Base-by-base conservation (phyloP, 1,140 invertebrate genomes). In the Cotesia chilonis region DNA sequence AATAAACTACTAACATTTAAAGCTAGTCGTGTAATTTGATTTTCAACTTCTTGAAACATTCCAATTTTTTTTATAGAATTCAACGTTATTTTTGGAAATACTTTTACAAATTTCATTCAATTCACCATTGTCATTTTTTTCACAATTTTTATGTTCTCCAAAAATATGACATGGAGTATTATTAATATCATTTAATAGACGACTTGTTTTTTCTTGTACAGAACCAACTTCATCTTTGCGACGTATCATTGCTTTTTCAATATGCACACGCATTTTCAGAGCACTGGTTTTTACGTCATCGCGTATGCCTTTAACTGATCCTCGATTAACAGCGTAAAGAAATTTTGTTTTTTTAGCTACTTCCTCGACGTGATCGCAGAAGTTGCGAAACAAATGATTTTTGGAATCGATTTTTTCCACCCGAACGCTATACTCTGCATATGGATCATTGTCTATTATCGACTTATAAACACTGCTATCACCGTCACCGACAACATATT, bases 401-500 rank as follows among this genome's bases (percentile, higher is more conserved):
- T 64, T 67, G 59, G 80, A 81, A 47, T 80, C 74, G 36, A 81
- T 73, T 75, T 81, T 82, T 65, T 77, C 69, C 69, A 80, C 57
- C 76, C 71, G 6, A 36, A 81, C 70, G 2, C 72, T 38, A 6
- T 51, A 78, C 54, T n/a, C 72, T 7, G 75, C 52, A 67, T 77
- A 80, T 3, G 75, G 75, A 70, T 74, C 73, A 6, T 10, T 52
- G 20, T 77, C 54, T 1, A 61, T 9, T 17, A 75, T 28, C 12
- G 66, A 38, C 41, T 77, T 63, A 65, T 81, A 80, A 12, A 77
- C 77, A 63, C 74, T 82, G 51, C 80, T 79, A 64, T 84, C 84
- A 4, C 81, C 82, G 75, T 85, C 84, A 9, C 77, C 75, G 51
- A 85, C 79, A 3, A 85, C 12, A 38, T 68, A 72, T 9, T 71